Percentiles rank a stretch among this genome's conserved stretches.
Evolutionary conservation across 2,888 invertebrate species (phyloP).

Genomic region (Cantharis nigra): DNA sequence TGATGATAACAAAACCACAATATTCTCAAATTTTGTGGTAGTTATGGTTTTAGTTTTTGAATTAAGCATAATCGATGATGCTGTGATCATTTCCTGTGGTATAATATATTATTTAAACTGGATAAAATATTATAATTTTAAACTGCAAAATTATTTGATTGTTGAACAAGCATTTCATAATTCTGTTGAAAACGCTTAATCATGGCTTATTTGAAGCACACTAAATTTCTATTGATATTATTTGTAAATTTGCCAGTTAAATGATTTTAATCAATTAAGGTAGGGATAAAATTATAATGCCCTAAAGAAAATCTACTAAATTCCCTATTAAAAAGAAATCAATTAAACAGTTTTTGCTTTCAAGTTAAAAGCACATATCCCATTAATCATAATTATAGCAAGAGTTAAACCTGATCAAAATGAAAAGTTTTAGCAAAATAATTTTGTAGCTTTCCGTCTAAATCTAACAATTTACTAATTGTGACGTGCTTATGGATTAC

Average conservation of each 20-base stretch:
- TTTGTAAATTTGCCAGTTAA: neutral
- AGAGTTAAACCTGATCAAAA: neutral
- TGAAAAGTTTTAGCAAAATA: neutral
- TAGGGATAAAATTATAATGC: neutral
- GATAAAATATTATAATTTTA: no score
- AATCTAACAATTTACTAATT: neutral
- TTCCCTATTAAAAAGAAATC: neutral
- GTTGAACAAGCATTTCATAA: neutral
- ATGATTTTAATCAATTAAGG: neutral
- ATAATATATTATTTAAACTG: no score
- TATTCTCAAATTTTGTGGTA: neutral
- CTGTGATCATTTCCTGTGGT: no score
- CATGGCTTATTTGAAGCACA: neutral
- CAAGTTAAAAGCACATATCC: neutral
- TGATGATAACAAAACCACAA: neutral
- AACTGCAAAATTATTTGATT: neutral
- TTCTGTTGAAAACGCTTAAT: neutral
- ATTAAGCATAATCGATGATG: neutral
- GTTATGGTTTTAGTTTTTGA: neutral
- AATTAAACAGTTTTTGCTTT: neutral
- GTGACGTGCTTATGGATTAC: neutral
- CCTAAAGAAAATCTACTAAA: neutral
- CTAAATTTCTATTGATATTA: neutral
- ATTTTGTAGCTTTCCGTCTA: neutral
- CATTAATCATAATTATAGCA: neutral